A percentile compares a stretch with the other conserved stretches of the same genome.
Evolutionary conservation across 2,888 invertebrate species (phyloP).

Genomic region (Neria commutata): DNA sequence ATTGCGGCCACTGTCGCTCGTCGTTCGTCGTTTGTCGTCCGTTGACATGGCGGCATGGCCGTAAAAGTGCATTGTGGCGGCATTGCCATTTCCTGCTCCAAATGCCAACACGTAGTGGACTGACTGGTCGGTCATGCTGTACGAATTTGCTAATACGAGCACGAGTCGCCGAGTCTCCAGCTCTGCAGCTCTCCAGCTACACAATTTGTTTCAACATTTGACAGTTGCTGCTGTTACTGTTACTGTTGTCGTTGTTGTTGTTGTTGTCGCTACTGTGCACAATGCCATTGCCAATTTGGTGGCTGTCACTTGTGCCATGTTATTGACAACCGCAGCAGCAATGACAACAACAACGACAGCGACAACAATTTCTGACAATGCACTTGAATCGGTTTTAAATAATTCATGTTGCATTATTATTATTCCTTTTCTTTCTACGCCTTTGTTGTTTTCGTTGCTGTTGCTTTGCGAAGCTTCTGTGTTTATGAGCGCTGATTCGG

Average conservation of each 20-base stretch:
- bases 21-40: too few relatives aligned
- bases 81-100: too few relatives aligned
- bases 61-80: too few relatives aligned
- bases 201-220: too few relatives aligned
- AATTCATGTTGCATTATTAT: background rate
- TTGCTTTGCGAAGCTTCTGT: background rate
- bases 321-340: conserved; percentile 7
- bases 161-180: too few relatives aligned
- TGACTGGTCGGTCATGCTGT: too few relatives aligned
- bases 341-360: background rate
- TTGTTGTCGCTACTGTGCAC: conserved; percentile 12
- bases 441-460: background rate
- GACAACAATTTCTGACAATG: background rate
- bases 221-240: conserved; percentile 18
- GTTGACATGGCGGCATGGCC: too few relatives aligned
- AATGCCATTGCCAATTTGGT: background rate
- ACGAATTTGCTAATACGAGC: too few relatives aligned
- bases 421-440: background rate
- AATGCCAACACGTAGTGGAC: too few relatives aligned
- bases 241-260: conserved; percentile 1
- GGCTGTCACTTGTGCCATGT: background rate
- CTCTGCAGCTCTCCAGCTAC: too few relatives aligned
- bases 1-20: too few relatives aligned
- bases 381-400: background rate
- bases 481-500: background rate